Conservation (phyloP, 2,888 invertebrate species). For the Megamerina dolium region DNA sequence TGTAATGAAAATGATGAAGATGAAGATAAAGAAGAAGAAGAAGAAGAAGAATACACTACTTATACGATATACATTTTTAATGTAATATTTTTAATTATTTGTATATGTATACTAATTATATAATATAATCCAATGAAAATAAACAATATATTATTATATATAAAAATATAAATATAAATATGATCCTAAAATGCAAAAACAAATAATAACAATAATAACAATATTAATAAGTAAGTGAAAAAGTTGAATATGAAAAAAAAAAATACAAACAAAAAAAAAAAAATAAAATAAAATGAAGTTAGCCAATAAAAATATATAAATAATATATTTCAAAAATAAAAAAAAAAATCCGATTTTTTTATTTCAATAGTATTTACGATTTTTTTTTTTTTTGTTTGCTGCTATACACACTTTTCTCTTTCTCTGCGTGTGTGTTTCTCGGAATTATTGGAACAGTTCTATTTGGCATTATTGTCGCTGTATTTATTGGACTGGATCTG, state of each 20-base stretch:
- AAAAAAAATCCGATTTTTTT: slow-evolving; percentile 22
- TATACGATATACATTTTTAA: slow-evolving; percentile 47
- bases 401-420: no score
- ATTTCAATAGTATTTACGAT: slow-evolving; percentile 4
- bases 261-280: slow-evolving; percentile 17
- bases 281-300: slow-evolving; percentile 23
- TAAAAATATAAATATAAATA: slow-evolving; percentile 20
- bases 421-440: no score
- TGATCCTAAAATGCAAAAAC: slow-evolving; percentile 6
- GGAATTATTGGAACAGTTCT: no score
- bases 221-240: slow-evolving; percentile 23
- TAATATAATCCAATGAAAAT: slow-evolving; percentile 21
- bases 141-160: slow-evolving; percentile 20
- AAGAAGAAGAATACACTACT: slow-evolving; percentile 16
- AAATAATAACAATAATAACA: slow-evolving; percentile 23
- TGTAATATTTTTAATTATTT: slow-evolving; percentile 48
- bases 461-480: no score
- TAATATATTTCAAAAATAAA: slow-evolving; percentile 45
- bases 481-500: no score
- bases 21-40: slow-evolving; percentile 14
- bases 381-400: slow-evolving; percentile 16
- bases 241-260: slow-evolving; percentile 22
- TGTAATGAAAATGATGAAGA: slow-evolving; percentile 4
- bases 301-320: slow-evolving; percentile 41
- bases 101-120: slow-evolving; percentile 48